Base-by-base conservation (phyloP, 2,113 vertebrate species). In the Alaudala cheleensis region DNA sequence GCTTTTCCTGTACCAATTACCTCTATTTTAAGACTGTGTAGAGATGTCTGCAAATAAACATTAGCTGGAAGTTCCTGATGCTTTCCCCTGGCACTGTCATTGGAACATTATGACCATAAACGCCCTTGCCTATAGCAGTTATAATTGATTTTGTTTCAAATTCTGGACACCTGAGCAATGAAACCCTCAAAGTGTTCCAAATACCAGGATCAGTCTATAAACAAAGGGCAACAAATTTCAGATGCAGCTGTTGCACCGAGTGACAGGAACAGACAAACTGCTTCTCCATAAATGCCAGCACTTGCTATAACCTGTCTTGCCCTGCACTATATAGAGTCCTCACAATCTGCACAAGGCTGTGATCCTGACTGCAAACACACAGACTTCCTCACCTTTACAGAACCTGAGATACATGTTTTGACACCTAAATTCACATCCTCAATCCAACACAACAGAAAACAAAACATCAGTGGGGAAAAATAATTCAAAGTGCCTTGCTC, bases 211-310 rank as follows among this genome's bases (percentile, higher is more conserved):
- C 82, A 92, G 76, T 64, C 76, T 92, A 33, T 73, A 93, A 94
- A 92, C 67, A 96, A 94, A 96, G 79, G 64, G 82, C 88, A 92
- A 90, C 67, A 88, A 93, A 88, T 91, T 93, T 85, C 73, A 82
- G 81, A 91, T 93, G 90, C 83, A 94, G 76, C 65, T 93, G 88
- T 94, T 92, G 37, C 44, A 79, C 47, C 3, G 22, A 86, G 64
- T 88, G 90, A 88, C 92, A 84, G 2, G 49, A 93, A 37, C 0
- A 2, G 83, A 91, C 58, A 90, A 93, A 86, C 51, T 47, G 40
- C 53, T 84, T 81, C 65, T 71, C 70, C 60, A 84, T 53, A 95
- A 96, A 92, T 77, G 66, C 72, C 93, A 94, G 64, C 69, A 37
- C 31, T 92, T 71, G 47, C 83, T 67, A 5, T n/a, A 86, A 60